These are phyloP conservation scores for Philotrypesis tridentata DNA, from an alignment of 1,140 invertebrate species.

Conservation along the genomic window DNA sequence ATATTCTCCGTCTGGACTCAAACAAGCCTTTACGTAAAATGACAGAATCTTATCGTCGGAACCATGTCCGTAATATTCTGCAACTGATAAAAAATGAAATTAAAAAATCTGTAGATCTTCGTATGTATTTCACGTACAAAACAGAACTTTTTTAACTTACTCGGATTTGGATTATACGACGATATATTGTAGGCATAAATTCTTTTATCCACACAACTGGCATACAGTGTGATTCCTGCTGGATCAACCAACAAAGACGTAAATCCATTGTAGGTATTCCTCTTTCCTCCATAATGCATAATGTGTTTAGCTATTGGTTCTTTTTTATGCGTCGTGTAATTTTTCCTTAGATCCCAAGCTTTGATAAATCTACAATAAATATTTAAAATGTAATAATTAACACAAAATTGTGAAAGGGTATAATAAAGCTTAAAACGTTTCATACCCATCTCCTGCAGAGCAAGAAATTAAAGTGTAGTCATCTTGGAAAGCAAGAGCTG, in stretches of 20 bases:
- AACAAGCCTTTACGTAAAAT: conserved; percentile 87
- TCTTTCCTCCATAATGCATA: conserved; percentile 82
- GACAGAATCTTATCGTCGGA: conserved; percentile 74
- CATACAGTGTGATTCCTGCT: conserved; percentile 81
- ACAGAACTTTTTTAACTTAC: conserved; percentile 58
- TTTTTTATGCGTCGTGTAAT: conserved; percentile 81
- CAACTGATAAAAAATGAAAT: conserved; percentile 58
- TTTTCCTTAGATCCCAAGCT: conserved; percentile 90
- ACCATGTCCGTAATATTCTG: conserved; percentile 78
- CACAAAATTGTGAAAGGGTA: not conserved
- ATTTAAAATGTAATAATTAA: not conserved
- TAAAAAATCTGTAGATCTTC: conserved; percentile 11
- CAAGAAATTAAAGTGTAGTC: conserved; percentile 85
- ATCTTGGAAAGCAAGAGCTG: conserved; percentile 86
- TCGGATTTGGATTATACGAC: conserved; percentile 80
- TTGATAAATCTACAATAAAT: conserved; percentile 79
- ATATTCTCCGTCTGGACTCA: conserved; percentile 88
- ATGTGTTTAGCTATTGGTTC: conserved; percentile 82
- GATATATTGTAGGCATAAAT: conserved; percentile 90
- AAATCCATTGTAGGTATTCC: conserved; percentile 81
- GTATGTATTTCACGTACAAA: conserved; percentile 7
- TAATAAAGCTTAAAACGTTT: not conserved
- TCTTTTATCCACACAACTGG: conserved; percentile 88
- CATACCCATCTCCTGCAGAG: conserved; percentile 86
- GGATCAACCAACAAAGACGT: conserved; percentile 86